A percentile compares a stretch with the other conserved stretches of the same genome.
These are phyloP conservation scores for Eulacestoma nigropectus DNA, from an alignment of 2,113 vertebrate species.

Conservation along the genomic window DNA sequence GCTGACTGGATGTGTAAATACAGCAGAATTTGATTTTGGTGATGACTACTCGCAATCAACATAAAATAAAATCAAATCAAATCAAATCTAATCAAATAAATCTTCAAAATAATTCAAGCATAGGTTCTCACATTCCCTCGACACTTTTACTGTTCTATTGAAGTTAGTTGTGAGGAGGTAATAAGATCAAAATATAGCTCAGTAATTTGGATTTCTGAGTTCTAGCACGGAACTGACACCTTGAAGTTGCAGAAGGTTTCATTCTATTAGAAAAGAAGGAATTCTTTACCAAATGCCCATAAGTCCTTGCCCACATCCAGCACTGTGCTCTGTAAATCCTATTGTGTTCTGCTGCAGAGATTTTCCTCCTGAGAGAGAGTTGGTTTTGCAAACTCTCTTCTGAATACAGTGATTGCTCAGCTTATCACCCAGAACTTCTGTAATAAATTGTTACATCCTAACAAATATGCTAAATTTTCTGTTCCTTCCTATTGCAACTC, in stretches of 20 bases:
- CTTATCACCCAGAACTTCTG: background rate
- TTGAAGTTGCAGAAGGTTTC: background rate
- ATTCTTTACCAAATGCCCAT: background rate
- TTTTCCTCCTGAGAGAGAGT: background rate
- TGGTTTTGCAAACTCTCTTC: background rate
- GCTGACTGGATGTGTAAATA: background rate
- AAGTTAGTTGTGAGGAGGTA: background rate
- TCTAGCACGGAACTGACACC: background rate
- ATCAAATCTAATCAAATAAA: background rate
- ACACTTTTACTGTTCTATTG: background rate
- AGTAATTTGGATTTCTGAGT: background rate
- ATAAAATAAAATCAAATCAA: background rate
- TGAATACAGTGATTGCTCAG: background rate
- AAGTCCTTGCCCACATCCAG: background rate
- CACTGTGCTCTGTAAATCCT: background rate
- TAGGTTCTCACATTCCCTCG: background rate
- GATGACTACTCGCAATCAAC: background rate
- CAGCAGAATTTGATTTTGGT: background rate
- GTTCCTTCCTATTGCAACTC: background rate
- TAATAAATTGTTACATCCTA: background rate
- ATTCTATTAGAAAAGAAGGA: background rate
- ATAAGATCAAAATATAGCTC: background rate
- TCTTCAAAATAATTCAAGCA: background rate
- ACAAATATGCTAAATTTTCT: background rate
- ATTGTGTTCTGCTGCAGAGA: background rate